Evolutionary conservation across 2,888 invertebrate species (phyloP), one percentile per base, ranked within the genome.

Genomic region (Dysmachus trigonus): DNA sequence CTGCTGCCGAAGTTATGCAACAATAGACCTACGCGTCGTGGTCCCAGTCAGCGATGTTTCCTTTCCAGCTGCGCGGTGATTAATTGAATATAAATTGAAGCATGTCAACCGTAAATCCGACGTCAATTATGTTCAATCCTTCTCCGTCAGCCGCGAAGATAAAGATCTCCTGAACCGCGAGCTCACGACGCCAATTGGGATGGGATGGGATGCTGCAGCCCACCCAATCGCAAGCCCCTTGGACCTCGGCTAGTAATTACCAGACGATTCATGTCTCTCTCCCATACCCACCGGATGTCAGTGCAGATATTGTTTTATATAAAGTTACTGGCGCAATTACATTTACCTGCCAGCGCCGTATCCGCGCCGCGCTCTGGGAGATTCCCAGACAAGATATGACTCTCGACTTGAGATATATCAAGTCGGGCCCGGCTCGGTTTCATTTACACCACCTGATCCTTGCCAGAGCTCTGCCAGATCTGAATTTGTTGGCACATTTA

Each of bases 221-320:
- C 82, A 82, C 82, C 82, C 82, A 82, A 62, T 71, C 33, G 82
- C 82, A 82, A 79, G 71, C 71, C 82, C 71, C 35, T 62, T 82
- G 82, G 82, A 82, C 82, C 62, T 35, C 82, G 82, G 82, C 71
- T 53, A 82, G 82, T 82, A 82, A 82, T 82, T 82, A 82, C 82
- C 79, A 62, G 82, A 82, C 82, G 71, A 62, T 53, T 82, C 82
- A 51, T 82, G 62, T 53, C 82, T 82, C 71, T 71, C 82, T 82
- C 35, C 82, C 71, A 22, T 82, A 82, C 53, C 62, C 82, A 71
- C 82, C 82, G 82, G 82, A 82, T 82, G 82, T 82, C 71, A 82
- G 82, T 35, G 82, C 82, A 82, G 82, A 82, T 82, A 82, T 82
- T 82, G 82, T 82, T 82, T 82, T 82, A 82, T 82, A 82, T 82